Percentiles rank a stretch among this genome's conserved stretches.
Conservation (phyloP, 35 echinoderm and acorn worm genomes). For the Apostichopus parvimensis region DNA sequence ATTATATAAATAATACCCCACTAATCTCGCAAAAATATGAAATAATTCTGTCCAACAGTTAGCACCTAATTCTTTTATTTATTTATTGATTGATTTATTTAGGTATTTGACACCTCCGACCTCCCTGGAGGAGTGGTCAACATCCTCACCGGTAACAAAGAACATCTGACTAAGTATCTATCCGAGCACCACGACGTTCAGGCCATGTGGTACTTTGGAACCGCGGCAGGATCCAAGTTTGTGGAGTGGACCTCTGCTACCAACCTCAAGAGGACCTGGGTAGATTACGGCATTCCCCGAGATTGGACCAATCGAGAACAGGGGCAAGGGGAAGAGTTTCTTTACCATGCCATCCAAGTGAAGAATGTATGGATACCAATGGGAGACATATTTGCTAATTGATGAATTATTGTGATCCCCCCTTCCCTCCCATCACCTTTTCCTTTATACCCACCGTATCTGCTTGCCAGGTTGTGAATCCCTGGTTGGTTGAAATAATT, state of each 20-base stretch:
- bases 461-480: too few relatives aligned
- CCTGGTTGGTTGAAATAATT: too few relatives aligned
- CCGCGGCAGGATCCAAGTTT: constrained; percentile 88
- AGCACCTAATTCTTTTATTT: not conserved
- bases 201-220: constrained; percentile 97
- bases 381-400: constrained; percentile 98
- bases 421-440: too few relatives aligned
- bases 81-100: not conserved
- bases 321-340: constrained; percentile 96
- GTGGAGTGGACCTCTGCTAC: constrained; percentile 84
- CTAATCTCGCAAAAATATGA: not conserved
- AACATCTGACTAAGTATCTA: constrained; percentile 92
- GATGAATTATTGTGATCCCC: not conserved
- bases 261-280: constrained; percentile 97
- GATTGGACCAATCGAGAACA: constrained; percentile 82
- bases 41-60: not conserved
- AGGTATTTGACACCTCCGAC: constrained; percentile 99
- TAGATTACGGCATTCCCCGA: constrained; percentile 77
- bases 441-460: too few relatives aligned
- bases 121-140: constrained; percentile 96
- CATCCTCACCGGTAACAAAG: constrained; percentile 84
- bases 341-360: constrained; percentile 86
- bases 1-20: too few relatives aligned
- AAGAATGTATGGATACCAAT: constrained; percentile 99
- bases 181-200: constrained; percentile 95